A percentile compares a stretch with the other conserved stretches of the same genome.
phyloP scores from a whole-genome alignment of 2,113 vertebrate genomes.

The Uria aalge region DNA sequence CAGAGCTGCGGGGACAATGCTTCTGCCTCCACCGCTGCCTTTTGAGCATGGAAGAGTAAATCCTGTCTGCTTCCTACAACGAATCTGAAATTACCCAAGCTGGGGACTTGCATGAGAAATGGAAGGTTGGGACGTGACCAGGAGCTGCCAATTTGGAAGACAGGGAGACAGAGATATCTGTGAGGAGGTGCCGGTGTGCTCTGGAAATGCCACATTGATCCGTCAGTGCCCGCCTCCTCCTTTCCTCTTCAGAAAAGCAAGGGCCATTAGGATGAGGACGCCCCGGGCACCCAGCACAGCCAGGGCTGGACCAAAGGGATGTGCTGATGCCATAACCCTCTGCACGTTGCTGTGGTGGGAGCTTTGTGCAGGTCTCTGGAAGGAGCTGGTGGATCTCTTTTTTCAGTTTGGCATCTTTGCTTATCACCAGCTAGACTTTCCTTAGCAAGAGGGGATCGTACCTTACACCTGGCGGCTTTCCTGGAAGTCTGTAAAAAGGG shows the following conservation, averaged over 20 bases:
- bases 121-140: neutral
- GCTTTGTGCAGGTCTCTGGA: neutral
- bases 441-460: neutral
- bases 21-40: neutral
- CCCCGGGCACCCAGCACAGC: neutral
- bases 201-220: neutral
- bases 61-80: neutral
- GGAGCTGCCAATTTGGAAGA: neutral
- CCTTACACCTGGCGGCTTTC: slow-evolving; percentile 4
- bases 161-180: neutral
- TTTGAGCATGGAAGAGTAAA: neutral
- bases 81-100: neutral
- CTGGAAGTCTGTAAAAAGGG: neutral
- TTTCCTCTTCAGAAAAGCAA: neutral
- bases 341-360: neutral
- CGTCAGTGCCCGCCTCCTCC: neutral
- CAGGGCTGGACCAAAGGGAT: neutral
- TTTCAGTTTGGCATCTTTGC: neutral
- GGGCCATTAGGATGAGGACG: neutral
- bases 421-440: neutral
- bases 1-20: neutral
- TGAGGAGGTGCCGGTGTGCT: neutral
- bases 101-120: neutral
- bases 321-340: neutral
- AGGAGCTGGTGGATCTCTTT: neutral